phyloP scores from a whole-genome alignment of 2,797 vertebrate genomes.

The Centroberyx gerrardi region DNA sequence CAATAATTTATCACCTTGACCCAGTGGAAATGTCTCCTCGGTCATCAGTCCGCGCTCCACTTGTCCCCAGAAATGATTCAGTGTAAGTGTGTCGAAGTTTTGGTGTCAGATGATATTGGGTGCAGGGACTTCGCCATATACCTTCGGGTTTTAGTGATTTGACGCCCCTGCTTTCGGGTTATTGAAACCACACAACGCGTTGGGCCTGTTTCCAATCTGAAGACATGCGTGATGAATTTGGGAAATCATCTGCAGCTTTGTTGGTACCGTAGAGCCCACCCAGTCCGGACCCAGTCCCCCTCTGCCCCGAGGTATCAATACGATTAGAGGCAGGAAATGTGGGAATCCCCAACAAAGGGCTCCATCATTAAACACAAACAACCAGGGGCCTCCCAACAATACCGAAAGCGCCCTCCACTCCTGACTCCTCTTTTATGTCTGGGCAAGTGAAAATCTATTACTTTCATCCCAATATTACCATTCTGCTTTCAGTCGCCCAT shows the following conservation, averaged over 20 bases:
- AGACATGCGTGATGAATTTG: conserved; percentile 87
- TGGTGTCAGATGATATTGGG: conserved; percentile 6
- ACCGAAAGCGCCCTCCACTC: conserved; percentile 64
- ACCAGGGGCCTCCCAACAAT: conserved; percentile 75
- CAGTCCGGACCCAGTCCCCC: conserved; percentile 73
- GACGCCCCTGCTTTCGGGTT: conserved; percentile 61
- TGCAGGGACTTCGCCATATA: conserved; percentile 2
- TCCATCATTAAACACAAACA: conserved; percentile 84
- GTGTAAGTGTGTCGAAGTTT: neutral
- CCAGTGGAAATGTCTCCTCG: neutral
- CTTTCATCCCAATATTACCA: conserved; percentile 74
- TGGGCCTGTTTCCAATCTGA: conserved; percentile 85
- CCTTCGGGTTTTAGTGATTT: conserved; percentile 54
- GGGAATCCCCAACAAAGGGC: conserved; percentile 84
- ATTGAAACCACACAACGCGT: conserved; percentile 78
- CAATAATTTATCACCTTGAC: too few species aligned
- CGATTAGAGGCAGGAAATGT: conserved; percentile 86
- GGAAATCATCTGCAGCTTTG: conserved; percentile 85
- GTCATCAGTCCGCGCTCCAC: conserved; percentile 1
- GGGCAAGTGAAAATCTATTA: conserved; percentile 71
- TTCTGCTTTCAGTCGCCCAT: conserved; percentile 46
- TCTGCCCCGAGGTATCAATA: conserved; percentile 78
- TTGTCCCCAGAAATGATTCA: conserved; percentile 14
- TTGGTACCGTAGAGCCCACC: conserved; percentile 82
- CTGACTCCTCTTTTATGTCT: conserved; percentile 70